Evolutionary conservation across 2,888 invertebrate species (phyloP).

Genomic region (Xestia sexstrigata): DNA sequence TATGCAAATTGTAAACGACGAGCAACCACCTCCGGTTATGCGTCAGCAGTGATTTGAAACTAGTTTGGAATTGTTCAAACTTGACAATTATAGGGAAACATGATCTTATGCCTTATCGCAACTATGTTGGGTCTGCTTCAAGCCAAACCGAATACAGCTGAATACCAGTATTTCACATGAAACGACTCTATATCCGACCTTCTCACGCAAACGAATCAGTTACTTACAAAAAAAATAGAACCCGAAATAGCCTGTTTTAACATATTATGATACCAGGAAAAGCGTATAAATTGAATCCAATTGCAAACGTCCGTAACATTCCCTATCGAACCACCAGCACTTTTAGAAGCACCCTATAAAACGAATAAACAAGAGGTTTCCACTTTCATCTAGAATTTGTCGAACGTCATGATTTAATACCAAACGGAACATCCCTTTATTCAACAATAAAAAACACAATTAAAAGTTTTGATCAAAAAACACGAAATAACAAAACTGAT

Average conservation of each 20-base stretch:
- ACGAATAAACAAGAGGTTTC: slow-evolving; percentile 20
- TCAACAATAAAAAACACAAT: slow-evolving; percentile 57
- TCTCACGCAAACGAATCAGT: neutral
- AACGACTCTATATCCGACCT: neutral
- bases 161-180: neutral
- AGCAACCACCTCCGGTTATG: slow-evolving; percentile 41
- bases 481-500: slow-evolving; percentile 66
- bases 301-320: slow-evolving; percentile 1
- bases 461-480: slow-evolving; percentile 64
- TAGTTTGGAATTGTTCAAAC: slow-evolving; percentile 22
- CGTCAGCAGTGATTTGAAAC: slow-evolving; percentile 13
- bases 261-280: neutral
- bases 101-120: neutral
- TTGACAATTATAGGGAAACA: neutral
- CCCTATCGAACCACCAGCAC: neutral
- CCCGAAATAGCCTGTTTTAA: neutral
- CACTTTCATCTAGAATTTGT: slow-evolving; percentile 9
- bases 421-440: slow-evolving; percentile 30
- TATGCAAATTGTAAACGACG: slow-evolving; percentile 56
- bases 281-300: neutral
- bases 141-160: neutral
- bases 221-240: neutral
- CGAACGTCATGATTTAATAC: slow-evolving; percentile 35
- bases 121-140: neutral
- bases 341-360: slow-evolving; percentile 26